Evolutionary conservation across 2,888 invertebrate species (phyloP).

Genomic region (Trachelus iudaicus): DNA sequence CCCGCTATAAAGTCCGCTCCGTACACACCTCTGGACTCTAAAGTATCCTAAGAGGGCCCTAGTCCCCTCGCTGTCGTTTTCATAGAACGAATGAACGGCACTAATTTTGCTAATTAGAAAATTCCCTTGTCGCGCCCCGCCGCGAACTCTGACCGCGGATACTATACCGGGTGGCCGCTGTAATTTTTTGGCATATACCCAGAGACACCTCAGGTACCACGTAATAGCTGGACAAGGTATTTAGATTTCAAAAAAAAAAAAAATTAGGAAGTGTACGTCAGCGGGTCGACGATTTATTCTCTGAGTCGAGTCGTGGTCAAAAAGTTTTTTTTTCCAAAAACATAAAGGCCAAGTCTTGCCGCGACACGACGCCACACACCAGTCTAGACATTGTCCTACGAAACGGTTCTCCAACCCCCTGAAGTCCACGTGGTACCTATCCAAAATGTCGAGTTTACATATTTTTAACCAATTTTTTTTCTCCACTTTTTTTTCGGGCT

Average conservation of each 20-base stretch:
- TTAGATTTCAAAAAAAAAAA: background rate
- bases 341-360: background rate
- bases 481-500: background rate
- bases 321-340: background rate
- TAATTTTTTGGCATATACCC: slow-evolving; percentile 1
- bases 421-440: slow-evolving; percentile 41
- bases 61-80: slow-evolving; percentile 29
- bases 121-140: background rate
- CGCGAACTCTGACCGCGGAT: background rate
- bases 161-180: background rate
- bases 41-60: slow-evolving; percentile 33
- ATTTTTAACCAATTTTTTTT: slow-evolving; percentile 53
- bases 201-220: no score
- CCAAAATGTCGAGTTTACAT: slow-evolving; percentile 41
- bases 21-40: slow-evolving; percentile 26
- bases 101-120: background rate
- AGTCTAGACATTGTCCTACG: slow-evolving; percentile 32
- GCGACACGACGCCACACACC: no score
- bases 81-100: slow-evolving; percentile 31
- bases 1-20: slow-evolving; percentile 55
- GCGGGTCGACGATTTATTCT: background rate
- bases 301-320: background rate
- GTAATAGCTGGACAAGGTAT: slow-evolving; percentile 10
- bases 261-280: background rate
- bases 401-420: background rate